Evolutionary conservation across 1,140 invertebrate species (phyloP), one percentile per base, ranked within the genome.

Genomic region (Saccostrea echinata): DNA sequence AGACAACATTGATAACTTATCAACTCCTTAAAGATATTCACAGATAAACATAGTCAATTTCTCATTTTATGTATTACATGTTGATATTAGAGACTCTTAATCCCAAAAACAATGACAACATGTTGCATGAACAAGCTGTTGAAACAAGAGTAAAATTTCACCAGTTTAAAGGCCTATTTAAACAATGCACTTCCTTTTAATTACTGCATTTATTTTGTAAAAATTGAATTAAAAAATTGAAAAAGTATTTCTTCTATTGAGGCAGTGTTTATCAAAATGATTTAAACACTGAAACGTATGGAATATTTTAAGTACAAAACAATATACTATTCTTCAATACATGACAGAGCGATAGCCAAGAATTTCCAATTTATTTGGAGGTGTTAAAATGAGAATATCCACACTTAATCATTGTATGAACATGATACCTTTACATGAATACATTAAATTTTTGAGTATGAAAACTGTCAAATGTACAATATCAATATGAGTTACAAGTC

Each of bases 21-120:
- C 68, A 76, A 76, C 68, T 76, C 30, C 68, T 76, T 76, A 16
- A 76, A 76, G 68, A 76, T 76, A 76, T 76, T 30, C 24, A 33
- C 24, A 76, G 68, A 76, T 76, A 76, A 76, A 76, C 68, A 30
- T 76, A 76, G 24, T 30, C 27, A 76, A 61, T n/a, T n/a, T 61
- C 55, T 61, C 55, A 21, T 61, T 76, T 76, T 76, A 30, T 27
- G 27, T 30, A 8, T 76, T 76, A 33, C 27, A 76, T 76, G 68
- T 76, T 76, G 24, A 76, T 43, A 43, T 43, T 43, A 43, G 43
- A 43, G 43, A 43, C 43, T 43, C 43, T 43, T 27, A 30, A 13
- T 71, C 12, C 64, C 13, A 2, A 76, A 30, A 21, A 71, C 3
- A 33, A 13, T 76, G 55, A 21, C 55, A 61, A 61, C 55, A 61